These are phyloP conservation scores for Forbesichthys agassizii DNA, from an alignment of 2,113 vertebrate species.

Conservation along the genomic window DNA sequence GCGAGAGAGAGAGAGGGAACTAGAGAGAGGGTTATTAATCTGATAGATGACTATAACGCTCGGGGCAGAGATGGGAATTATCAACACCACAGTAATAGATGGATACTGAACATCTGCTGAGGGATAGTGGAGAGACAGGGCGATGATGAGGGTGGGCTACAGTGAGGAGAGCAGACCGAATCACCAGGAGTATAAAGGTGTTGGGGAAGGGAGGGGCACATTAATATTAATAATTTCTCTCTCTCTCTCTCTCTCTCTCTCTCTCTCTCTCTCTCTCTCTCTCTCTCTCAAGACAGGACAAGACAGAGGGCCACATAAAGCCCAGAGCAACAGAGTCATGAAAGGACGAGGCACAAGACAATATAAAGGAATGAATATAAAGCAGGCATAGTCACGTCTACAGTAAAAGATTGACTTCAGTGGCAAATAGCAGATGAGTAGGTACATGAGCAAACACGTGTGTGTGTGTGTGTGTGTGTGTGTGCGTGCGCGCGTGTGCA, in stretches of 20 bases:
- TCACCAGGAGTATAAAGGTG: constrained; percentile 43
- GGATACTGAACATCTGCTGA: constrained; percentile 75
- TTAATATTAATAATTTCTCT: constrained; percentile 75
- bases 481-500: constrained; percentile 4
- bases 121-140: constrained; percentile 36
- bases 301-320: constrained; percentile 58
- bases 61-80: constrained; percentile 75
- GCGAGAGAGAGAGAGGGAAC: constrained; percentile 39
- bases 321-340: constrained; percentile 37
- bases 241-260: too few species aligned
- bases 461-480: constrained; percentile 15
- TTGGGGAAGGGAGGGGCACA: constrained; percentile 48
- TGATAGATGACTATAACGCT: constrained; percentile 78
- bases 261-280: too few species aligned
- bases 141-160: constrained; percentile 41
- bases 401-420: neutral
- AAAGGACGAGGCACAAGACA: constrained; percentile 33
- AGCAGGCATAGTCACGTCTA: constrained; percentile 41
- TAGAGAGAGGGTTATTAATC: constrained; percentile 70
- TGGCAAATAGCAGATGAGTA: neutral
- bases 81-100: constrained; percentile 80
- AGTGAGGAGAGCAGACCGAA: constrained; percentile 53
- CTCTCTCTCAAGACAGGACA: constrained; percentile 16
- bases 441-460: constrained; percentile 1
- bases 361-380: constrained; percentile 58